Evolutionary conservation across 2,888 invertebrate species (phyloP), one percentile per base, ranked within the genome.

Genomic region (Argynnis bischoffii): DNA sequence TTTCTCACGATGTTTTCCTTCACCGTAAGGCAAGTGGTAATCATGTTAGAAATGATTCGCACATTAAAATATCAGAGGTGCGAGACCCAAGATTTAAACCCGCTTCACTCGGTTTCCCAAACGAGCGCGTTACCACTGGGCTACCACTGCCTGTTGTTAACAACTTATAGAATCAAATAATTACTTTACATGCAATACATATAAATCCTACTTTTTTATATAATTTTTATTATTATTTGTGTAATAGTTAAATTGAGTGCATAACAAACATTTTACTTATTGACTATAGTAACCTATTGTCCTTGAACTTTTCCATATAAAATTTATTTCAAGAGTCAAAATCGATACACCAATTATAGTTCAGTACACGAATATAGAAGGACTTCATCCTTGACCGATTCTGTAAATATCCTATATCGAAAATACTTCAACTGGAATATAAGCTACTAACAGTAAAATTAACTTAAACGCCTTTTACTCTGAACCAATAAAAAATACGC

Each of bases 351-450:
- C 69, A 61, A 67, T 70, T 75, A 74, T 77, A 75, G 64, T 66
- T 53, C 56, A 50, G 50, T 68, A 69, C 55, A 68, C 69, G 73
- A 70, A 75, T 74, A 77, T 69, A 74, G 75, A 71, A 57, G 66
- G 65, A 48, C 48, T 55, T 63, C 70, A 82, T 82, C 82, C 82
- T 85, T 85, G 84, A 83, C 82, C 85, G 76, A 78, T 63, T 78
- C 73, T 72, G 78, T 72, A 74, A 81, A 79, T 79, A 80, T 78
- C 76, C 76, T 71, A 55, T 69, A 71, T 69, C 70, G 73, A 76
- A 78, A 76, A 75, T 72, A 74, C 74, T 60, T 46, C 55, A 66
- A 73, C 75, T 64, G 70, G 76, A 77, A 78, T 78, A 77, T 70
- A 70, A 63, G 26, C 31, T 53, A 57, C 64, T 69, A 70, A 57